Evolutionary conservation across 2,113 vertebrate species (phyloP), one percentile per base, ranked within the genome.

Genomic region (Anas platyrhynchos): DNA sequence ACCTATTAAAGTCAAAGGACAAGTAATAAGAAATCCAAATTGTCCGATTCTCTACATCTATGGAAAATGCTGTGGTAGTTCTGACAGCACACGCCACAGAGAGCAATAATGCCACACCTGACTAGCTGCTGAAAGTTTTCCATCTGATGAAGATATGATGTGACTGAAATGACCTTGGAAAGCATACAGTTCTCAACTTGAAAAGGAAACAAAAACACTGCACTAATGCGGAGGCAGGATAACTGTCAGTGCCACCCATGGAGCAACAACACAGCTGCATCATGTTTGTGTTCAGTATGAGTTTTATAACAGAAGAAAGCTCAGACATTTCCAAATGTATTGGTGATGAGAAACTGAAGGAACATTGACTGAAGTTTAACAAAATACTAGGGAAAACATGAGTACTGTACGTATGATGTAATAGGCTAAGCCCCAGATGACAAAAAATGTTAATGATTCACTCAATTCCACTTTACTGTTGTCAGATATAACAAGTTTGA

Each of bases 181-280:
- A 65, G 58, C 86, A 48, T 0, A 23, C 36, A 62, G 22, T 54
- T 73, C 82, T 83, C 62, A 79, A 3, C 27, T 89, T 80, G 31
- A 73, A 88, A 93, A 83, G 54, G 44, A 89, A 85, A 91, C 29
- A 91, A 83, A 85, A 85, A 11, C 11, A 83, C 0, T 76, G 48
- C 0, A 3, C 36, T 65, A 23, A 50, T 4, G 31, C 26, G 72
- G 71, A 80, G 79, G 41, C 48, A 44, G 44, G 29, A 61, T 38
- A 88, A 86, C 41, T 66, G 54, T 89, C 75, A 86, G 58, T 73
- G 90, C 92, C 83, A 86, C 86, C 67, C 90, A 86, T 41, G 34
- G 85, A 86, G 67, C 50, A 80, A 73, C 80, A 91, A 88, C 55
- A 87, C 92, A 93, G 82, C 92, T 93, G 93, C 62, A 76, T n/a